Conservation (phyloP, 2,797 vertebrate species). For the Muscicapa striata region DNA sequence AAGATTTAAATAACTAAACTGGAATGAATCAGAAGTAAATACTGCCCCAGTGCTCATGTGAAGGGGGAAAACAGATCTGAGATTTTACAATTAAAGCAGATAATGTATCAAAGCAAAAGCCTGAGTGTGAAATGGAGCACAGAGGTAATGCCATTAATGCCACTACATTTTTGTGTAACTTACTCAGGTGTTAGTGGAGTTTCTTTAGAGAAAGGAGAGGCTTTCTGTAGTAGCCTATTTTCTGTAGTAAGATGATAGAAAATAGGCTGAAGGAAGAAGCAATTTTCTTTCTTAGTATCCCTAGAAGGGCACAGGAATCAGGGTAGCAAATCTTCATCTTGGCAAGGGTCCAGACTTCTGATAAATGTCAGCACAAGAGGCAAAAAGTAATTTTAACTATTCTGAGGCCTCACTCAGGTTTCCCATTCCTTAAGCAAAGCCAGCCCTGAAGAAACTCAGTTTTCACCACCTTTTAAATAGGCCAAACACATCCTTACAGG, state of each 20-base stretch:
- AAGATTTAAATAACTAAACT: conserved; percentile 55
- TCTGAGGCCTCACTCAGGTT: not conserved
- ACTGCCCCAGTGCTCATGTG: not conserved
- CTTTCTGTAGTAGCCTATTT: not conserved
- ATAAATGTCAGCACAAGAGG: not conserved
- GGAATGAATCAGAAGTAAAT: conserved; percentile 57
- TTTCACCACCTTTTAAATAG: not conserved
- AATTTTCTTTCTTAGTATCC: not conserved
- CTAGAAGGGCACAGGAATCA: conserved; percentile 21
- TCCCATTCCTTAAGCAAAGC: not conserved
- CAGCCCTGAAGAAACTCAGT: not conserved
- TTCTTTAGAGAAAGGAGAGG: not conserved
- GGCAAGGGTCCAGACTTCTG: not conserved
- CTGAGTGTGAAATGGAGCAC: not conserved
- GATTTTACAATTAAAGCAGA: not conserved
- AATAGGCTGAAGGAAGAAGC: not conserved
- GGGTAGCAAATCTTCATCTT: not conserved
- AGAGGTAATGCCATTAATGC: not conserved
- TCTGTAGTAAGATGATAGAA: not conserved
- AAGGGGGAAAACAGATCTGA: not conserved
- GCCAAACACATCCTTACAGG: not conserved
- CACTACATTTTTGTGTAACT: not conserved
- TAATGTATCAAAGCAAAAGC: not conserved
- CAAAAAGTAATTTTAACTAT: not conserved
- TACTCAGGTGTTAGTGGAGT: not conserved